Evolutionary conservation across 2,113 vertebrate species (phyloP).

Genomic region (Eurystomus gularis): DNA sequence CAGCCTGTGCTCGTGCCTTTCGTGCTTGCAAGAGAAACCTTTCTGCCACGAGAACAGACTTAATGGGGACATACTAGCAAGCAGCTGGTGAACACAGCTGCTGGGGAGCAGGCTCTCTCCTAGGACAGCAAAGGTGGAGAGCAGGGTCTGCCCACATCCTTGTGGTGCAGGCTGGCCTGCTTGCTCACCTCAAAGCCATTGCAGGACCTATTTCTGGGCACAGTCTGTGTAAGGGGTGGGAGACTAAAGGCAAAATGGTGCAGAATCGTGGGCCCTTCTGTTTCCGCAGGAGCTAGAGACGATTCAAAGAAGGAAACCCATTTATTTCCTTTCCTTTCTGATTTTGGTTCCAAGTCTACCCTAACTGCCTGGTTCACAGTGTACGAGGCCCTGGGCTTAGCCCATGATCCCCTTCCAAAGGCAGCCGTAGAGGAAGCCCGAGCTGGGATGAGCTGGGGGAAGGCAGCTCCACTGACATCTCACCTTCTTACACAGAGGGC

Average conservation of each 20-base stretch:
- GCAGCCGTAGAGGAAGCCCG: neutral
- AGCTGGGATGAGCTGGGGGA: neutral
- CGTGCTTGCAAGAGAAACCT: neutral
- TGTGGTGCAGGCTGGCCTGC: neutral
- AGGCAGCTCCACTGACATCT: neutral
- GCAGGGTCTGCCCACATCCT: neutral
- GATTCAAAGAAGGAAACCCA: neutral
- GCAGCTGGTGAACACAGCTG: neutral
- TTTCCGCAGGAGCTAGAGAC: neutral
- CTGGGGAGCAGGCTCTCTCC: neutral
- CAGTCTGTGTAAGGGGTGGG: neutral
- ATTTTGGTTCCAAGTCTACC: slow-evolving; percentile 18
- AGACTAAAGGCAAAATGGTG: slow-evolving; percentile 64
- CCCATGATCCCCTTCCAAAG: slow-evolving; percentile 18
- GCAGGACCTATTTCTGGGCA: neutral
- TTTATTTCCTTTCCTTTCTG: neutral
- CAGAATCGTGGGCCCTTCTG: slow-evolving; percentile 32
- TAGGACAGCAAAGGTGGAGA: neutral
- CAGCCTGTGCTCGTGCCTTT: neutral
- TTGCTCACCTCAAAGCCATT: accelerated
- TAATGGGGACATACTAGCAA: neutral
- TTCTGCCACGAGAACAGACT: neutral
- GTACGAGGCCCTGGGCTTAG: neutral
- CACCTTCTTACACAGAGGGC: neutral
- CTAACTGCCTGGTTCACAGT: slow-evolving; percentile 46